These are phyloP conservation scores for Emys orbicularis DNA, from an alignment of 2,797 vertebrate species.

Conservation along the genomic window DNA sequence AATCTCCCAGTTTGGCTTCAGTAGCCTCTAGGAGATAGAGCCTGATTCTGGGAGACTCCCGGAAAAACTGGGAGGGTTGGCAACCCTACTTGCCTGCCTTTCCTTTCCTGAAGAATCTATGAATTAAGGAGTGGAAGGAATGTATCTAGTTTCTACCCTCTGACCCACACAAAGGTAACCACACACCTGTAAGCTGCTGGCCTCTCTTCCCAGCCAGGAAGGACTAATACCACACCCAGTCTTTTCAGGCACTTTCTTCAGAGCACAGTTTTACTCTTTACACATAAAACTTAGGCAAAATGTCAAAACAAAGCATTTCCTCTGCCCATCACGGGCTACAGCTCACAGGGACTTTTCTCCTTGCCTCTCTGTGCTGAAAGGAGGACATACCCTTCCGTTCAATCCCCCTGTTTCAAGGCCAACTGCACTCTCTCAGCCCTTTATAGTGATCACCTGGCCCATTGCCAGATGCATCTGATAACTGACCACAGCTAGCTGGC, in stretches of 20 bases:
- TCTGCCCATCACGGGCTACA: background rate
- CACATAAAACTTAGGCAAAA: background rate
- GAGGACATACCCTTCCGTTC: background rate
- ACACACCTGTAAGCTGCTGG: background rate
- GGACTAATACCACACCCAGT: background rate
- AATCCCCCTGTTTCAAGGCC: background rate
- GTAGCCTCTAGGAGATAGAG: too few relatives aligned
- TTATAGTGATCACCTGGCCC: too few relatives aligned
- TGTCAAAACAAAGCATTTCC: background rate
- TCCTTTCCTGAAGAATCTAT: background rate
- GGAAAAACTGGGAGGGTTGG: too few relatives aligned
- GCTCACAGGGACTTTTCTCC: background rate
- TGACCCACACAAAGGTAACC: accelerated
- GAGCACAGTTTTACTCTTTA: background rate
- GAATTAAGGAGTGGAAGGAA: background rate
- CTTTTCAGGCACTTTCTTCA: too few relatives aligned
- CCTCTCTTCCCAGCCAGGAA: background rate
- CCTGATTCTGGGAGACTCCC: too few relatives aligned
- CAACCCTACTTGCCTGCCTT: background rate
- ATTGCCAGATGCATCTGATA: too few relatives aligned
- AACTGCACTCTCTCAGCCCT: too few relatives aligned
- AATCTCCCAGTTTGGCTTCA: too few relatives aligned
- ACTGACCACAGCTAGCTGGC: background rate
- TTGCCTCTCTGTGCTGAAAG: background rate
- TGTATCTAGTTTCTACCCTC: background rate